phyloP scores from a whole-genome alignment of 2,888 invertebrate genomes.

The Drosophila quinaria region DNA sequence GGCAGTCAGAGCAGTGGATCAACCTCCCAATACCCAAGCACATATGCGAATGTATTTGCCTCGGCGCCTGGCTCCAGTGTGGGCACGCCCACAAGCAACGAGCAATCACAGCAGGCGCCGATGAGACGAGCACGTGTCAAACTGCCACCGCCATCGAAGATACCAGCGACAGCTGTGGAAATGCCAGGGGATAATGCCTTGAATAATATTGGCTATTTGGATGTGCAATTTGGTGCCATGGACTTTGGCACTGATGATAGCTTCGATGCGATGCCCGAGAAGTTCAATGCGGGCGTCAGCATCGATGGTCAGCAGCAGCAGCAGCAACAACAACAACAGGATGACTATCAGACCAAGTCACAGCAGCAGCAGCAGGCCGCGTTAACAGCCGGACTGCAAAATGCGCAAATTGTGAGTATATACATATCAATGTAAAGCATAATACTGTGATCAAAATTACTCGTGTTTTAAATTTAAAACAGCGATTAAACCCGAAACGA shows the following conservation, averaged over 20 bases:
- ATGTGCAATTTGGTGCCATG: slow-evolving; percentile 97
- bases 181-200: slow-evolving; percentile 95
- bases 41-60: slow-evolving; percentile 85
- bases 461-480: not conserved
- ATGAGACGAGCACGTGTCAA: slow-evolving; percentile 89
- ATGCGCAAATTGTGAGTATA: slow-evolving; percentile 84
- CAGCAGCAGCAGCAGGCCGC: slow-evolving; percentile 79
- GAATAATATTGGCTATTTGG: slow-evolving; percentile 91
- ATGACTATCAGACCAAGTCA: slow-evolving; percentile 84
- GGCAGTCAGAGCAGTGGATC: slow-evolving; percentile 43
- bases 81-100: slow-evolving; percentile 58
- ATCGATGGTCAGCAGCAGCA: slow-evolving; percentile 84
- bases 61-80: slow-evolving; percentile 67
- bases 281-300: slow-evolving; percentile 83
- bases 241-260: slow-evolving; percentile 89
- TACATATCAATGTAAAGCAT: not conserved
- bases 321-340: slow-evolving; percentile 76
- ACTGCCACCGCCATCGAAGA: slow-evolving; percentile 95
- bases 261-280: slow-evolving; percentile 85
- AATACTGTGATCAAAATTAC: slow-evolving; percentile 1
- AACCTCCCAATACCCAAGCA: slow-evolving; percentile 80
- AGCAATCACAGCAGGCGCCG: slow-evolving; percentile 83
- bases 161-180: slow-evolving; percentile 97
- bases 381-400: slow-evolving; percentile 82
- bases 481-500: too few species aligned